These are phyloP conservation scores for Heliconius nattereri DNA, from an alignment of 1,140 invertebrate genomes.

Conservation along the genomic window DNA sequence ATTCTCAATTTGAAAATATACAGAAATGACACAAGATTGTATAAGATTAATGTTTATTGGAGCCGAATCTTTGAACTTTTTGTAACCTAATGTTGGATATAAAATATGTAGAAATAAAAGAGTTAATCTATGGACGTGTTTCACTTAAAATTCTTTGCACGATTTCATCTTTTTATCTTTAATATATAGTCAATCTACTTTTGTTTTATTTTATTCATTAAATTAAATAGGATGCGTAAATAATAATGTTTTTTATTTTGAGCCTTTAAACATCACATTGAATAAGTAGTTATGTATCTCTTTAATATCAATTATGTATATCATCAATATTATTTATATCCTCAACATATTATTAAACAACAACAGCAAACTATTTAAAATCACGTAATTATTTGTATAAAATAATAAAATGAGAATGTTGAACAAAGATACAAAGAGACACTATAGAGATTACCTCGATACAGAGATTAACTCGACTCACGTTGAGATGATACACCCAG, in stretches of 20 bases:
- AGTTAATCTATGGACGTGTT: conserved; percentile 78
- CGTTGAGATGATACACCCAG: too few relatives aligned
- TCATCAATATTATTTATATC: too few relatives aligned
- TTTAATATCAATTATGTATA: too few relatives aligned
- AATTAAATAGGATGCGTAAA: conserved; percentile 74
- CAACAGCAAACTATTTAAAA: too few relatives aligned
- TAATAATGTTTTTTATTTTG: conserved; percentile 60
- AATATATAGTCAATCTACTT: conserved; percentile 67
- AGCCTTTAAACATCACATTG: not conserved
- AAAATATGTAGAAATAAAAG: conserved; percentile 51
- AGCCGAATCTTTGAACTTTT: not conserved
- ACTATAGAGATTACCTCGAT: too few relatives aligned
- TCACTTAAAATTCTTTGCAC: conserved; percentile 77
- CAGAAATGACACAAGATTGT: not conserved
- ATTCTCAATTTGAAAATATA: not conserved
- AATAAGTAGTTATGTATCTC: too few relatives aligned
- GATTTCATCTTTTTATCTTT: conserved; percentile 70
- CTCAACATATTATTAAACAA: too few relatives aligned
- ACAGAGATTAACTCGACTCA: too few relatives aligned
- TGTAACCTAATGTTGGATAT: conserved; percentile 33
- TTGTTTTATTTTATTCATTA: conserved; percentile 66
- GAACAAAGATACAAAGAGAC: too few relatives aligned
- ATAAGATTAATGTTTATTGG: not conserved
- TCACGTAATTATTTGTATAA: too few relatives aligned
- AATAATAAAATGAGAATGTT: too few relatives aligned